Evolutionary conservation across 2,113 vertebrate genomes (phyloP).

Genomic region (Alethe diademata): DNA sequence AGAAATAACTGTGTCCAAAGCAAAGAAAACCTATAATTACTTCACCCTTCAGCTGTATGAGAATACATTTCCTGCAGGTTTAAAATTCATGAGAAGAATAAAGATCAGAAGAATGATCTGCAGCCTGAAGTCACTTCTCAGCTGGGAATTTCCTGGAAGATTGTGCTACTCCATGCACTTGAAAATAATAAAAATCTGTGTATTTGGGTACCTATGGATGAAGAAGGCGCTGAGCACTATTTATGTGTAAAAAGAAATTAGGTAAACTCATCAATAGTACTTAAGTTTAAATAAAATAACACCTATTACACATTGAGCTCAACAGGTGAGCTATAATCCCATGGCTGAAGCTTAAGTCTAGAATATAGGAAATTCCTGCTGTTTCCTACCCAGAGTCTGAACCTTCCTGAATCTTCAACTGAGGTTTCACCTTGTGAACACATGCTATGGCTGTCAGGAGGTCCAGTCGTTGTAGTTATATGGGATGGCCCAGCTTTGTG

Average conservation of each 20-base stretch:
- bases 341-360: not conserved
- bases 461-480: not conserved
- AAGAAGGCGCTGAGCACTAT: not conserved
- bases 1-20: constrained; percentile 39
- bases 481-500: not conserved
- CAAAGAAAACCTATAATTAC: constrained; percentile 45
- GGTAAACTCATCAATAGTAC: not conserved
- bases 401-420: not conserved
- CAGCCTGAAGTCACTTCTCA: constrained; percentile 28
- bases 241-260: not conserved
- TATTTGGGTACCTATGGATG: not conserved
- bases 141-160: constrained; percentile 37
- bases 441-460: not conserved
- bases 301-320: not conserved
- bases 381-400: not conserved
- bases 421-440: not conserved
- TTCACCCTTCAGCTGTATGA: constrained; percentile 29
- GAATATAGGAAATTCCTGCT: not conserved
- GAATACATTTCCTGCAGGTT: constrained; percentile 41
- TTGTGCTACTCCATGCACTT: not conserved
- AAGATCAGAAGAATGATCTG: constrained; percentile 33
- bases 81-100: constrained; percentile 41
- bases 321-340: not conserved
- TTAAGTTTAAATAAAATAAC: not conserved
- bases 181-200: not conserved